Base-by-base conservation (phyloP, 2,888 invertebrate genomes). In the Eilema sororculum region DNA sequence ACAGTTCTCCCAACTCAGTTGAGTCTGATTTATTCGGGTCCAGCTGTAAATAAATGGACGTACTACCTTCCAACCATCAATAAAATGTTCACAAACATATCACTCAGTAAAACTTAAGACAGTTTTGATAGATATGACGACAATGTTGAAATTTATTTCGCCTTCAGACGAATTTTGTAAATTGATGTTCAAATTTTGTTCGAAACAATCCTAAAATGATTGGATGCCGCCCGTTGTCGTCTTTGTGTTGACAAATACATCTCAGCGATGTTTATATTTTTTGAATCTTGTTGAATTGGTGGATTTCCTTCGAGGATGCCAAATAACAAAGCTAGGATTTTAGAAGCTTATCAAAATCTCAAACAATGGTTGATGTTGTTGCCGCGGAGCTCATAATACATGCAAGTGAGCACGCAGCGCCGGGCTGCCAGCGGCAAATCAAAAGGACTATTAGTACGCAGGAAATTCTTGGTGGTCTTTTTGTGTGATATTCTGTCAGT, bases 11-110 rank as follows among this genome's bases (percentile, higher is more conserved):
- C 82, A 89, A 90, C 86, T 88, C 83, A 69, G 78, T 71, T 74
- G 79, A 73, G 78, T 74, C 81, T 86, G 89, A 91, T 91, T 90
- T 91, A 90, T 91, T 86, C 74, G 87, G 88, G 90, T 89, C 87
- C 88, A 85, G 86, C 83, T 83, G 84, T 83, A 88, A 87, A 91
- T 87, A 87, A 87, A 90, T 88, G 88, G 86, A 80, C 84, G 85
- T 79, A 75, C 79, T 84, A 77, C 84, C 83, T 84, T 86, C 84
- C 84, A 86, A 84, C 86, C 90, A 91, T 91, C 90, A 90, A 91
- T 91, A 90, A 89, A 87, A 89, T 84, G 87, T 87, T 89, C 84
- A 79, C 85, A 84, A 87, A 88, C 87, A 86, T 86, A 88, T 90
- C 85, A 85, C 83, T 90, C 87, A 84, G 69, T 71, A 77, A 41